A percentile compares a stretch with the other conserved stretches of the same genome.
Evolutionary conservation across 2,797 vertebrate species (phyloP).

Genomic region (Anisognathus igniventris): DNA sequence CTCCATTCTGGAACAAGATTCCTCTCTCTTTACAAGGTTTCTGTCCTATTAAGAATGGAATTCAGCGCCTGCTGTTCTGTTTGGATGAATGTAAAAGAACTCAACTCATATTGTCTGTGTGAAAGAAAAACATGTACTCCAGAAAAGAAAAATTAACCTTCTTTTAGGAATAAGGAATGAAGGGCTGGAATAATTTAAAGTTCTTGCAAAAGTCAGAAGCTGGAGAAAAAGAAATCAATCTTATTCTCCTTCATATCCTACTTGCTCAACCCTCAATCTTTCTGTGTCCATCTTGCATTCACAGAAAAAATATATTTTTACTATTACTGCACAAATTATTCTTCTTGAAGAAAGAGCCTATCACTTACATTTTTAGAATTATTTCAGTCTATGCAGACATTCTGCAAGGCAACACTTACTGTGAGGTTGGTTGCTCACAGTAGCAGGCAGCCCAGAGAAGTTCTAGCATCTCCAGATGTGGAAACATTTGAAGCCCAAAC

Average conservation of each 20-base stretch:
- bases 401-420: background rate
- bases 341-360: background rate
- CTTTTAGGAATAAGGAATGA: background rate
- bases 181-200: background rate
- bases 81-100: background rate
- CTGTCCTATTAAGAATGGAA: background rate
- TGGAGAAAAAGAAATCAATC: background rate
- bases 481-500: background rate
- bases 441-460: accelerated
- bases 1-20: background rate
- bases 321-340: background rate
- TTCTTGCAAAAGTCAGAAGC: background rate
- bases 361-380: background rate
- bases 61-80: background rate
- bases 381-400: background rate
- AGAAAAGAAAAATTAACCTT: background rate
- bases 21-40: background rate
- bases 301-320: background rate
- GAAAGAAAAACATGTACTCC: background rate
- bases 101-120: accelerated
- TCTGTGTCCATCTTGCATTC: background rate
- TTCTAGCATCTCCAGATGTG: background rate
- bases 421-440: too few species aligned
- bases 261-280: background rate
- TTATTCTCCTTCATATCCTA: background rate